Evolutionary conservation across 2,113 vertebrate species (phyloP).

Genomic region (Ondatra zibethicus): DNA sequence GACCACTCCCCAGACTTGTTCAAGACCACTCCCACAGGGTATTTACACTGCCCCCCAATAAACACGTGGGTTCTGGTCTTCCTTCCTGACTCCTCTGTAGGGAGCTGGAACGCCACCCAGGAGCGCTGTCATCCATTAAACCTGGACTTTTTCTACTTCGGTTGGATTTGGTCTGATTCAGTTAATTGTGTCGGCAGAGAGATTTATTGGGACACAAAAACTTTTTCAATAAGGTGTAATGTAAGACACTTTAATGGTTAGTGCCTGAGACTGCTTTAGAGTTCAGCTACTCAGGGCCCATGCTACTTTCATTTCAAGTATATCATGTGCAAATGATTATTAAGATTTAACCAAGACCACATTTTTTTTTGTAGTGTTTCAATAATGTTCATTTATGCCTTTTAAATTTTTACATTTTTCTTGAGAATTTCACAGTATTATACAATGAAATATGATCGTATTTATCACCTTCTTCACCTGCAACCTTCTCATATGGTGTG

Average conservation of each 20-base stretch:
- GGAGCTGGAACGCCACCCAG: no score
- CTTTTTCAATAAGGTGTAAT: constrained; percentile 41
- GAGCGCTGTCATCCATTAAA: no score
- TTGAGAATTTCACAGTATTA: neutral
- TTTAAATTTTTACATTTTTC: neutral
- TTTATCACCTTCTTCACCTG: neutral
- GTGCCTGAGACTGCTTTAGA: constrained; percentile 64
- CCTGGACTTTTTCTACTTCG: no score
- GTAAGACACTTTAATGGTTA: constrained; percentile 50
- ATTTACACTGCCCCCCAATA: no score
- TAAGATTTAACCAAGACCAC: constrained; percentile 71
- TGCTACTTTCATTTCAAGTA: constrained; percentile 78
- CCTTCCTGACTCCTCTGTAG: no score
- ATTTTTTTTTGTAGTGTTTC: constrained; percentile 64
- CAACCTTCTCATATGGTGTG: constrained; percentile 34
- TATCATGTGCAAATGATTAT: constrained; percentile 51
- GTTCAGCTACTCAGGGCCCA: constrained; percentile 66
- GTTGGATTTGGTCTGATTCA: no score
- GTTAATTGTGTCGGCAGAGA: no score
- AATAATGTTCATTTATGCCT: constrained; percentile 56
- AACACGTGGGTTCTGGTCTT: no score
- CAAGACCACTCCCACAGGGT: no score
- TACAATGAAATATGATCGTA: neutral
- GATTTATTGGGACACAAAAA: no score
- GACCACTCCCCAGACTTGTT: no score